Conservation (phyloP, 2,113 vertebrate species). For the Emydura subglobosa region DNA sequence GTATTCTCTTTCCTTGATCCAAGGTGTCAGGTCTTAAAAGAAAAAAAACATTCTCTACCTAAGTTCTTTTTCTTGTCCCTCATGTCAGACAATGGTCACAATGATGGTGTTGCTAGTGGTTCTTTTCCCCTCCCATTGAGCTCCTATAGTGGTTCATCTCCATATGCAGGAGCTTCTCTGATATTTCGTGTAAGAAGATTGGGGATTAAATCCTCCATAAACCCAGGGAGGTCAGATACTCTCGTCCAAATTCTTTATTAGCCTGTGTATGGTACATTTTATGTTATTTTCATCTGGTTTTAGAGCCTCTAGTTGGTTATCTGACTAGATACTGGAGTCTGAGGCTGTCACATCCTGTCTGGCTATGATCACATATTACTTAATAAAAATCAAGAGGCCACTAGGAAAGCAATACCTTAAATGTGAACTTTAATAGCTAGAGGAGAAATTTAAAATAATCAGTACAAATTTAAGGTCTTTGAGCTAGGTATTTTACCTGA, state of each 20-base stretch:
- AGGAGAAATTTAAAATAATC: no score
- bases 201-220: not conserved
- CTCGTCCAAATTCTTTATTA: not conserved
- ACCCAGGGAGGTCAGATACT: not conserved
- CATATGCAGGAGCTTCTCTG: not conserved
- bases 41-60: not conserved
- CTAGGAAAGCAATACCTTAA: not conserved
- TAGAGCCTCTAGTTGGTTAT: not conserved
- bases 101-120: not conserved
- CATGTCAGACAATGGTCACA: not conserved
- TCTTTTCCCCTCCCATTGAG: not conserved
- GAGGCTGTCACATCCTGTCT: not conserved
- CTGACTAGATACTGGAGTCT: not conserved
- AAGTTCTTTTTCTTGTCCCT: not conserved
- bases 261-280: not conserved
- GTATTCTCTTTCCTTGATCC: conserved; percentile 1
- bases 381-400: not conserved
- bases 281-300: not conserved
- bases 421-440: not conserved
- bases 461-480: not conserved
- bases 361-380: not conserved
- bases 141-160: not conserved
- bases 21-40: not conserved
- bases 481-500: not conserved
- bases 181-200: conserved; percentile 14